A percentile compares a stretch with the other conserved stretches of the same genome.
These are phyloP conservation scores for Pogonocherus hispidulus DNA, from an alignment of 2,888 invertebrate species.

Conservation along the genomic window DNA sequence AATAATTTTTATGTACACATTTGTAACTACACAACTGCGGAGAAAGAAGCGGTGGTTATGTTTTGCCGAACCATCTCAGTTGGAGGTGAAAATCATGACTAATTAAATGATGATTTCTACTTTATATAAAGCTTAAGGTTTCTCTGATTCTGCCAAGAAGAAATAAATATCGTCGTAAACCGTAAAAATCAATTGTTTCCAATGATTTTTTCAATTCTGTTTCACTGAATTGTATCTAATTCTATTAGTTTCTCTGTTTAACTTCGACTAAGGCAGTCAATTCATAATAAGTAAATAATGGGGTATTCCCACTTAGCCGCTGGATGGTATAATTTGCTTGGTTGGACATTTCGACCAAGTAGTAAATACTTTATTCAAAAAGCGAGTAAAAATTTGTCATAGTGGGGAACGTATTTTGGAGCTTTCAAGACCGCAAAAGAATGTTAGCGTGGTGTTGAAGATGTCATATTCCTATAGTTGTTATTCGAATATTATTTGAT, in stretches of 20 bases:
- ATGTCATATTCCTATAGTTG: too few species aligned
- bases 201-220: constrained; percentile 5
- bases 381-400: not conserved
- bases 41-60: not conserved
- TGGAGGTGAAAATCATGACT: constrained; percentile 20
- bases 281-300: not conserved
- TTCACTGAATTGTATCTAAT: constrained; percentile 13
- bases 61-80: too few species aligned
- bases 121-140: constrained; percentile 15
- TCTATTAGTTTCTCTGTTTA: constrained; percentile 22
- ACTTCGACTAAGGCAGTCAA: not conserved
- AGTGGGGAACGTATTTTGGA: not conserved
- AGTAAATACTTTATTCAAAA: not conserved
- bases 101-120: constrained; percentile 23
- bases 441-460: too few species aligned
- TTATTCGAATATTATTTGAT: too few species aligned
- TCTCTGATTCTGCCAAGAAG: constrained; percentile 1
- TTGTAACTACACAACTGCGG: not conserved
- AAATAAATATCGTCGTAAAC: constrained; percentile 1
- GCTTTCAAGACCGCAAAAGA: too few species aligned
- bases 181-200: constrained; percentile 12
- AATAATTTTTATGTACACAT: not conserved
- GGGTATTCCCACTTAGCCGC: constrained; percentile 14
- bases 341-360: not conserved
- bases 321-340: not conserved